Base-by-base conservation (phyloP, 2,888 invertebrate species). In the Thecophora atra region DNA sequence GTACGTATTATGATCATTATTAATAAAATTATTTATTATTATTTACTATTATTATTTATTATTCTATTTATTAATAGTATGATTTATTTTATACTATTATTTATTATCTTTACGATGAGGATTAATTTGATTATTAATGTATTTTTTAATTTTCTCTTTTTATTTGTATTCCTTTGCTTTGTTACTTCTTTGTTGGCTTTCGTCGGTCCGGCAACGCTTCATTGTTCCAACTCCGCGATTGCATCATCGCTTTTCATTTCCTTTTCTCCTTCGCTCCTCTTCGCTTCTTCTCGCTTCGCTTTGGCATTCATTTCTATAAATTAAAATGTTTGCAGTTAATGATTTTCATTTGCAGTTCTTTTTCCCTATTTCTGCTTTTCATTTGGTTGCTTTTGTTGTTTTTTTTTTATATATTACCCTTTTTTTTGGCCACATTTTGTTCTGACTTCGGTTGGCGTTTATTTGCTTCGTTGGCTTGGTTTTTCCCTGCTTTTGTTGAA, bases 271-370 rank as follows among this genome's bases (percentile, higher is more conserved):
- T n/a, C n/a, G n/a, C n/a, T n/a, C n/a, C n/a, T n/a, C n/a, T n/a
- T n/a, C n/a, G n/a, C n/a, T n/a, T 62, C 19, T 62, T 37, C 21
- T 42, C 19, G 11, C 24, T 44, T 63, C 24, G n/a, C 11, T 63
- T 37, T 28, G 17, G 30, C 42, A 24, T 44, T 63, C 63, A 63
- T 63, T 63, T 11, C 7, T 63, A 63, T 44, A 19, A 19, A 37
- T 42, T 37, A 42, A 42, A 37, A 42, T 42, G 24, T 63, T 11
- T 44, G 44, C 42, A n/a, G n/a, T 63, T 37, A 63, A 44, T 44
- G 42, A 42, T 63, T 44, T 63, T 63, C 19, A 42, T 44, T n/a
- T 42, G n/a, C 4, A n/a, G 26, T 28, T n/a, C 28, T 6, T 13
- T 60, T 28, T 21, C 15, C 15, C n/a, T n/a, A n/a, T n/a, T n/a